Evolutionary conservation across 2,888 invertebrate species (phyloP).

Genomic region (Andrena bicolor): DNA sequence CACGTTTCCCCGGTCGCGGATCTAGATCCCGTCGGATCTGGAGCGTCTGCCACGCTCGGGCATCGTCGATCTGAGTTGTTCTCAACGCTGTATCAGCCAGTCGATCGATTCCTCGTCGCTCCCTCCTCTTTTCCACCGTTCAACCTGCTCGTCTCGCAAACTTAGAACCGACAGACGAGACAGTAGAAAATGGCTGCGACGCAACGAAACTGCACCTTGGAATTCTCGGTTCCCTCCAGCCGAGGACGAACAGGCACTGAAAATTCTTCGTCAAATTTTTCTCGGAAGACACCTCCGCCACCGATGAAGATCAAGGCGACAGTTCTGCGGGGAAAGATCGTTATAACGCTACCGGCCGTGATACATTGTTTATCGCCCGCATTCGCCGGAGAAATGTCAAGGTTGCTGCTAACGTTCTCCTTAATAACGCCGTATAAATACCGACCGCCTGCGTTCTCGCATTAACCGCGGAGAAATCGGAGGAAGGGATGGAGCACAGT

Average conservation of each 20-base stretch:
- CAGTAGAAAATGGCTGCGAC: neutral
- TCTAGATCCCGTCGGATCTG: conserved; percentile 49
- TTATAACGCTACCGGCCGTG: conserved; percentile 5
- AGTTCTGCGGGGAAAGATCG: neutral
- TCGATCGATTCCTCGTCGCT: conserved; percentile 40
- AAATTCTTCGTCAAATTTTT: neutral
- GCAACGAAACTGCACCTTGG: neutral
- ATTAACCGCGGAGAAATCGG: neutral
- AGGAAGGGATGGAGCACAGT: no score
- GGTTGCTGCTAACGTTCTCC: conserved; percentile 48
- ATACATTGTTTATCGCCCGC: conserved; percentile 28
- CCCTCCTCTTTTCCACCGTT: conserved; percentile 1
- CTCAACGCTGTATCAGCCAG: conserved; percentile 31
- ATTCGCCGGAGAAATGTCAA: conserved; percentile 64
- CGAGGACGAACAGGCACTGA: neutral
- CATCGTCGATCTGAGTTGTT: conserved; percentile 11
- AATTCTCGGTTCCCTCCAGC: neutral
- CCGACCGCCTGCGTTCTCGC: neutral
- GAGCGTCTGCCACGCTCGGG: conserved; percentile 14
- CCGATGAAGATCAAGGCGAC: conserved; percentile 27
- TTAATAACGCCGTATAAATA: conserved; percentile 41
- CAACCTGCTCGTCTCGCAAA: conserved; percentile 11
- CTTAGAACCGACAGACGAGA: neutral
- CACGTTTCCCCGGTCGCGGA: conserved; percentile 21
- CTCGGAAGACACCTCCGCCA: neutral